A percentile compares a stretch with the other conserved stretches of the same genome.
These are phyloP conservation scores for Cairina moschata DNA, from an alignment of 2,113 vertebrate species.

Conservation along the genomic window DNA sequence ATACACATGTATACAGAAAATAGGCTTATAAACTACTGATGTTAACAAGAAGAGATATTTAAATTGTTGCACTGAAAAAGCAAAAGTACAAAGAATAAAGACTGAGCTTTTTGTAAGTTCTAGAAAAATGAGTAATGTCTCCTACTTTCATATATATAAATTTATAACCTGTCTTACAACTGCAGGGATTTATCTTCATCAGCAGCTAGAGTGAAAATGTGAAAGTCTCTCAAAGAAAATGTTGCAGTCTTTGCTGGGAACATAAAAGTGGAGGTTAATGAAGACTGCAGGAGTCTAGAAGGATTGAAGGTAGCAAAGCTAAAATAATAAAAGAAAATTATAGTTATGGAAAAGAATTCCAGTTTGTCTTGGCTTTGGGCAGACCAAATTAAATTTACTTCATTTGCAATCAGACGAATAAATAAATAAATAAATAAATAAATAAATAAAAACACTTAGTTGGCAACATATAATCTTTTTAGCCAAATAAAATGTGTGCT, in stretches of 20 bases:
- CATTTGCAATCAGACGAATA: slow-evolving; percentile 7
- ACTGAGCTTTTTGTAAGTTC: not conserved
- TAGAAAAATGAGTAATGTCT: not conserved
- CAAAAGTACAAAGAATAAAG: not conserved
- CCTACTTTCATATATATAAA: not conserved
- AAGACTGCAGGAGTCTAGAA: not conserved
- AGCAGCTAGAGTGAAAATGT: slow-evolving; percentile 4
- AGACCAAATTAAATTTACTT: slow-evolving; percentile 15
- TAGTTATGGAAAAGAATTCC: not conserved
- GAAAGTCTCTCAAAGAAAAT: not conserved
- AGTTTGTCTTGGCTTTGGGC: not conserved
- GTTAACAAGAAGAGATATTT: not conserved
- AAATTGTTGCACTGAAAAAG: not conserved
- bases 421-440: not conserved
- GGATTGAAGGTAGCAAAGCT: not conserved
- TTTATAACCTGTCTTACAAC: not conserved
- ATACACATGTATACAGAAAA: not conserved
- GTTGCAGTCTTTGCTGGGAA: slow-evolving; percentile 23
- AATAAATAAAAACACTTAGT: not conserved
- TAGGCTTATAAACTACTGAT: not conserved
- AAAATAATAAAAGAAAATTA: not conserved
- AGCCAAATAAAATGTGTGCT: slow-evolving; percentile 23
- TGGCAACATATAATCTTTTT: slow-evolving; percentile 14
- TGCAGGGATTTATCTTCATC: slow-evolving; percentile 10
- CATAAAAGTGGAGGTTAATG: slow-evolving; percentile 28